Evolutionary conservation across 2,888 invertebrate genomes (phyloP).

Genomic region (Sepiola atlantica): DNA sequence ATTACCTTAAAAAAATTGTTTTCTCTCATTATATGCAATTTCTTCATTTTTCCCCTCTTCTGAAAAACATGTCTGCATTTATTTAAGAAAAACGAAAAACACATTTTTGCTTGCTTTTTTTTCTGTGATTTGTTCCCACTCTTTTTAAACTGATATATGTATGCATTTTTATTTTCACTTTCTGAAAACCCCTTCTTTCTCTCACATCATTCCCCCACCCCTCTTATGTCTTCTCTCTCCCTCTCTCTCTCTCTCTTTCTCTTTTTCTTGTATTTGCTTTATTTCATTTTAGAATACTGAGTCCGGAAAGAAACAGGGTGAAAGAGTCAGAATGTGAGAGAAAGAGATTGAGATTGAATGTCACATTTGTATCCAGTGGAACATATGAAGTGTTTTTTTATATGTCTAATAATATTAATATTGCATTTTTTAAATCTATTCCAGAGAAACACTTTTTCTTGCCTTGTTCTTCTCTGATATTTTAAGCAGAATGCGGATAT

Average conservation of each 20-base stretch:
- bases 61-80: too few species aligned
- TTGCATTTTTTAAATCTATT: neutral
- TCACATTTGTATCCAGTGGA: neutral
- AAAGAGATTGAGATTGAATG: neutral
- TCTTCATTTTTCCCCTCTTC: neutral
- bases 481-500: neutral
- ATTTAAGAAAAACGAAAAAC: too few species aligned
- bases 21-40: neutral
- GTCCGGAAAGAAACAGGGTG: neutral
- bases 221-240: neutral
- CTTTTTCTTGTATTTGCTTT: neutral
- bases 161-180: too few species aligned
- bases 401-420: constrained; percentile 6
- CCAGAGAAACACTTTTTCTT: neutral
- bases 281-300: neutral
- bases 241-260: neutral
- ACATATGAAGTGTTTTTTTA: constrained; percentile 4
- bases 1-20: neutral
- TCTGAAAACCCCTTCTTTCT: too few species aligned
- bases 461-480: neutral
- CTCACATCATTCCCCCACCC: too few species aligned
- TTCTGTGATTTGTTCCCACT: too few species aligned
- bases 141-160: too few species aligned
- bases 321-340: neutral
- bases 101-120: too few species aligned